Percentiles rank a stretch among this genome's conserved stretches.
Conservation (phyloP, 2,113 vertebrate genomes). For the Cynocephalus volans region DNA sequence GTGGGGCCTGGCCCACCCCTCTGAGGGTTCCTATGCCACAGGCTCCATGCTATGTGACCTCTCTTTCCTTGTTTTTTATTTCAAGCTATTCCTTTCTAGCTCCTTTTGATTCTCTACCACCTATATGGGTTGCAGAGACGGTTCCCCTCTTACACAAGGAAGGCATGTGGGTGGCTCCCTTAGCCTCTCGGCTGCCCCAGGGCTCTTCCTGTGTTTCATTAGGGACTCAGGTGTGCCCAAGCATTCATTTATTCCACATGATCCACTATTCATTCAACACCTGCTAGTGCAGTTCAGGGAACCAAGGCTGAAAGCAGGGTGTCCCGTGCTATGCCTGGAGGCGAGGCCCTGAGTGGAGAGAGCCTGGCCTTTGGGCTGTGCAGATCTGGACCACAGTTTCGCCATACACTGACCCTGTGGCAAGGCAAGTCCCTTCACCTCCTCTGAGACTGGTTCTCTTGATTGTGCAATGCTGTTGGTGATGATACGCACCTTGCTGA, state of each 20-base stretch:
- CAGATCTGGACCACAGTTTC: not conserved
- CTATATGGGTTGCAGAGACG: not conserved
- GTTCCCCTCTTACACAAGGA: not conserved
- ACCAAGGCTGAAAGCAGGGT: not conserved
- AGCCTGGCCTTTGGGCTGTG: not conserved
- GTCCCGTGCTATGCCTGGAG: not conserved
- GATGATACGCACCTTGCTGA: not conserved
- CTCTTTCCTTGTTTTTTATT: not conserved
- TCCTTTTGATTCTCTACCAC: not conserved
- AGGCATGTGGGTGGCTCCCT: not conserved
- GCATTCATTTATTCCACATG: not conserved
- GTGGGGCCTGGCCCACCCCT: not conserved
- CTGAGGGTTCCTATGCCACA: accelerated
- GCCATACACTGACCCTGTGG: not conserved
- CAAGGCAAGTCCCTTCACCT: not conserved
- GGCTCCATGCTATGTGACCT: accelerated
- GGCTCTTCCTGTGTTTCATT: not conserved
- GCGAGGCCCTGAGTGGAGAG: not conserved
- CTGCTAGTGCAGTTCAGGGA: not conserved
- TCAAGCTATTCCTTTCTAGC: not conserved
- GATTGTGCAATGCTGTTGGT: not conserved
- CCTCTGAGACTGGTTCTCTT: not conserved
- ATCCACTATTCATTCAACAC: not conserved
- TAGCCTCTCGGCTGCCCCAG: not conserved
- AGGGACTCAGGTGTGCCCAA: not conserved